phyloP scores from a whole-genome alignment of 2,113 vertebrate genomes.

The Sturnira hondurensis region DNA sequence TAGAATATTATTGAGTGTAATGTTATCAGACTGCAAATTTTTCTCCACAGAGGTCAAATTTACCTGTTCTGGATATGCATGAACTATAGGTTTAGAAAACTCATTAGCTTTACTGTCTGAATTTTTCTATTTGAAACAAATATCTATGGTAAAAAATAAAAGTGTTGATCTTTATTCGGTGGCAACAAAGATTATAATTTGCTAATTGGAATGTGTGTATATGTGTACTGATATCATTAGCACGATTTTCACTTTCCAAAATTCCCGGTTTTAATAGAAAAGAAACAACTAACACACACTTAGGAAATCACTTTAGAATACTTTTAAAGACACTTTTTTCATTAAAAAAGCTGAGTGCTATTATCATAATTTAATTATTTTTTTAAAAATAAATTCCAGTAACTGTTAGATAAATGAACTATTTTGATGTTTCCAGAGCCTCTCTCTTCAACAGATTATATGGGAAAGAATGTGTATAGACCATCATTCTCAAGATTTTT shows the following conservation, averaged over 20 bases:
- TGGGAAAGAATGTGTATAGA: background rate
- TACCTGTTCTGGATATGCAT: background rate
- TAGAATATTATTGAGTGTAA: background rate
- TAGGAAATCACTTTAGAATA: background rate
- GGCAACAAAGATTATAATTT: background rate
- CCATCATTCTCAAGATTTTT: background rate
- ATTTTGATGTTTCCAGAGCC: background rate
- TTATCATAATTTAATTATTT: background rate
- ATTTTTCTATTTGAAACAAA: conserved; percentile 9
- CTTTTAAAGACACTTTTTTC: background rate
- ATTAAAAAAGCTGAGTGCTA: background rate
- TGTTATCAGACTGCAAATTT: background rate
- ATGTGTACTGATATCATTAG: background rate
- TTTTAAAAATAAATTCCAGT: background rate
- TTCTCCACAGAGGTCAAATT: background rate
- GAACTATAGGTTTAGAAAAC: background rate
- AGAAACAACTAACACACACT: background rate
- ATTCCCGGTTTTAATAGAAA: background rate
- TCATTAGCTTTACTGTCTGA: background rate
- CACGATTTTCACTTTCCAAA: background rate
- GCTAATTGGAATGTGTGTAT: background rate
- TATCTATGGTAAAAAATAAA: background rate
- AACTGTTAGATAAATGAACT: background rate
- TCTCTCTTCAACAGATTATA: background rate
- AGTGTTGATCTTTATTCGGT: background rate